Evolutionary conservation across 1,140 invertebrate genomes (phyloP), one percentile per base, ranked within the genome.

Genomic region (Caenorhabditis remanei): DNA sequence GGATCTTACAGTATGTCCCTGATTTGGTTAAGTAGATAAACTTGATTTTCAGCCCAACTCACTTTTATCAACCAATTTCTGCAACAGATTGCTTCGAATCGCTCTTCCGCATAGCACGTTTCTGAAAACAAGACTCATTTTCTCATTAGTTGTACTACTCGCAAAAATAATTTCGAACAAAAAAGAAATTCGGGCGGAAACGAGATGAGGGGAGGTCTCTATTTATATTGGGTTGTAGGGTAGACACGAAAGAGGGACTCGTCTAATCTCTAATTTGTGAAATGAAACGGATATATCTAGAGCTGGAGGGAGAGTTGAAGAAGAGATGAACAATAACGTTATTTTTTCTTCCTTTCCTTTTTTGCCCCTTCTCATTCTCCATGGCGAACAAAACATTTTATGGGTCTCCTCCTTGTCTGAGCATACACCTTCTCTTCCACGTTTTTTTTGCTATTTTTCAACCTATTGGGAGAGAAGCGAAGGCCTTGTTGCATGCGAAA

Each of bases 311-410:
- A 32, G 65, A 71, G 46, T 9, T 61, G 14, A 61, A 16, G 43
- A 11, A 19, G 24, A 71, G n/a, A 71, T 48, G 65, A 71, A 79
- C 71, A 79, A 71, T 71, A 71, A 71, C 65, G 65, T n/a, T 71
- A 71, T 71, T 71, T 71, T 19, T 19, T 65, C 63, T 24, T 61
- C 16, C 56, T 19, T 19, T 4, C 19, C 43, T 24, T 19, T 46
- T 46, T 71, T 71, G 43, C 19, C 46, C 41, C 63, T 11, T 13
- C n/a, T 65, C 16, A 53, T 63, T 63, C 61, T 32, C 71, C 71
- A 79, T 79, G 71, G 71, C 46, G 71, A 53, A 50, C 71, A 50
- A 53, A 79, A 79, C 21, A 79, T 79, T 79, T 79, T 79, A 79
- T 79, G 43, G 71, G 46, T 79, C 46, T 50, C 21, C 71, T 48